Evolutionary conservation across 2,888 invertebrate genomes (phyloP).

Genomic region (Lamellibrachia satsuma): DNA sequence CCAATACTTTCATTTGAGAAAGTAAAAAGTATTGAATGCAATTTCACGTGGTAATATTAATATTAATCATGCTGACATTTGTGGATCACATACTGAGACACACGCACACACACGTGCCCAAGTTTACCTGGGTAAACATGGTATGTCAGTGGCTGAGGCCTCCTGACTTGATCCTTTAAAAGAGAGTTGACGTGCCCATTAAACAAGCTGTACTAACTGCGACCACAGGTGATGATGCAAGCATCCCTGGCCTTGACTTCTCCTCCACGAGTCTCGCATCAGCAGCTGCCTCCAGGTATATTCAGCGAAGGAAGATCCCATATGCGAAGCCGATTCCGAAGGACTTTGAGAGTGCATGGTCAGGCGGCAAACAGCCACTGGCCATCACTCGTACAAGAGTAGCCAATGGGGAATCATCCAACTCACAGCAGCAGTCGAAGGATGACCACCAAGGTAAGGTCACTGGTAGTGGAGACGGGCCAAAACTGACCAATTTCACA

Average conservation of each 20-base stretch:
- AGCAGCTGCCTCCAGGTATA: not conserved
- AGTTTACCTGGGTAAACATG: not conserved
- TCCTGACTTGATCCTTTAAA: too few relatives aligned
- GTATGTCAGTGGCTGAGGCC: not conserved
- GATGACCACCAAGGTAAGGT: not conserved
- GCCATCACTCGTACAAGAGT: not conserved
- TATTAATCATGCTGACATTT: not conserved
- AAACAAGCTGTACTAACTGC: too few relatives aligned
- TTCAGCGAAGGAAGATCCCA: conserved; percentile 71
- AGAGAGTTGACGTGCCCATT: not conserved
- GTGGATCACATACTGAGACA: not conserved
- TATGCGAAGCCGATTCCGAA: conserved; percentile 95
- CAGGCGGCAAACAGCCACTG: conserved; percentile 38
- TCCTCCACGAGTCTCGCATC: conserved; percentile 18
- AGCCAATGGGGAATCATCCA: not conserved
- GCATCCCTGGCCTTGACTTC: conserved; percentile 59
- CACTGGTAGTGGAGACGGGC: not conserved
- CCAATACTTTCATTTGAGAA: not conserved
- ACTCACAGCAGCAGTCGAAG: not conserved
- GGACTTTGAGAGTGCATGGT: conserved; percentile 96
- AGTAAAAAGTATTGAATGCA: not conserved
- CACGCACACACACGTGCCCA: not conserved
- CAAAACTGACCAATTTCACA: not conserved
- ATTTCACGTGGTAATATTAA: not conserved
- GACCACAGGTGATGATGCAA: not conserved